Evolutionary conservation across 2,797 vertebrate species (phyloP), one percentile per base, ranked within the genome.

Genomic region (Coracias cyanogaster): DNA sequence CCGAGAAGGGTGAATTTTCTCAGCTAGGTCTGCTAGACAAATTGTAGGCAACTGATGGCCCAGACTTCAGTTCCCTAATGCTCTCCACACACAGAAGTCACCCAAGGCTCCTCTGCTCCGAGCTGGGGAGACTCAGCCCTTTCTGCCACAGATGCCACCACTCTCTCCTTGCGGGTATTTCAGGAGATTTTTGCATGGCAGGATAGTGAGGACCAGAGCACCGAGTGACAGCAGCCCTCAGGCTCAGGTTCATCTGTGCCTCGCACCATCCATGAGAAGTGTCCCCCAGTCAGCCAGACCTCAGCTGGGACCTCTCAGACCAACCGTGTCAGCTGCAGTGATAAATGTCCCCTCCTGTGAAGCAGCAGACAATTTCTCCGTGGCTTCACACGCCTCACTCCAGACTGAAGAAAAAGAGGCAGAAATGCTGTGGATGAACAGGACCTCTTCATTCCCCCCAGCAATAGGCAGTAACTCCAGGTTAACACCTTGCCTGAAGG

Each of bases 361-460:
- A 54, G 6, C 10, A 2, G 12, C 14, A 52, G 46, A 26, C 0
- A 0, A 35, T 71, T 82, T 29, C 45, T n/a, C 64, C 0, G 0
- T 35, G 52, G 28, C 86, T 69, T 57, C 45, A 24, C 14, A 85
- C 10, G 9, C 9, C 45, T 89, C 60, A 4, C 35, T n/a, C 64
- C 65, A 22, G 66, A 64, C 39, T 51, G 65, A 80, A 62, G 39
- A 39, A 41, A 43, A 73, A 92, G 49, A 41, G 64, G 45, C 33
- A 85, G 82, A 85, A 77, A 89, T 11, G 22, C 25, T 19, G 6
- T 17, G 28, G 46, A 39, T 24, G 76, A 29, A 39, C 51, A 58
- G 18, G 25, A 57, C 9, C 35, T 49, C 57, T 89, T 84, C 49
- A 35, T 10, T 64, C 15, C 31, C 31, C 4, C 10, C 43, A 48